Base-by-base conservation (phyloP, 64 coral and sea anemone genomes). In the Pocillopora damicornis region DNA sequence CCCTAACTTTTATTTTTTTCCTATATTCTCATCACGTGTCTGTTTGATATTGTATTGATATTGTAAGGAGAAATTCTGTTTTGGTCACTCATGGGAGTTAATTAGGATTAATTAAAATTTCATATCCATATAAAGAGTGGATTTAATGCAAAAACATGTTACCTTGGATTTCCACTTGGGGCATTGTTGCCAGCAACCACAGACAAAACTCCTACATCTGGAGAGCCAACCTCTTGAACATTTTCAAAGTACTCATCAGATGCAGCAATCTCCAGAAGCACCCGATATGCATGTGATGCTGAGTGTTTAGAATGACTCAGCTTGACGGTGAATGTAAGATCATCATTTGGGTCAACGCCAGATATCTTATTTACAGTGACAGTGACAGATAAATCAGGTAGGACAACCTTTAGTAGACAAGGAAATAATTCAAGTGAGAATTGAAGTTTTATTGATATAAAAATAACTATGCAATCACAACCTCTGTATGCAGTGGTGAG, bases 181-280 rank as follows among this genome's bases (percentile, higher is more conserved):
- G 94, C 83, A 13, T 68, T 59, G 51, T 87, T 58, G 63, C 94
- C 94, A 90, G 58, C 72, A 5, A 90, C 73, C 37, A 97, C 63
- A 34, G 57, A 42, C 17, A 93, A 20, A 22, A 59, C 63, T 0
- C 76, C 73, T 76, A 60, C 26, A 77, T 42, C 73, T 61, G 88
- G 56, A 84, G 9, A 30, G 11, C 38, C 65, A 26, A 76, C 87
- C 51, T 73, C 63, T 77, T 61, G 45, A 60, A 80, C 81, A 76
- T 90, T 78, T 13, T 5, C 67, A 58, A 89, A 35, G 58, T 90
- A 80, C 18, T 89, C 51, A 51, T 90, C 83, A 35, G 91, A 91
- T 76, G 90, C 69, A 9, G 94, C 94, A 37, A 97, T 75, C 74
- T 97, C 94, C 17, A 97, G 57, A 15, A 93, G 83, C 15, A 97